Evolutionary conservation across 2,888 invertebrate species (phyloP), one percentile per base, ranked within the genome.

Genomic region (Epirrita christyi): DNA sequence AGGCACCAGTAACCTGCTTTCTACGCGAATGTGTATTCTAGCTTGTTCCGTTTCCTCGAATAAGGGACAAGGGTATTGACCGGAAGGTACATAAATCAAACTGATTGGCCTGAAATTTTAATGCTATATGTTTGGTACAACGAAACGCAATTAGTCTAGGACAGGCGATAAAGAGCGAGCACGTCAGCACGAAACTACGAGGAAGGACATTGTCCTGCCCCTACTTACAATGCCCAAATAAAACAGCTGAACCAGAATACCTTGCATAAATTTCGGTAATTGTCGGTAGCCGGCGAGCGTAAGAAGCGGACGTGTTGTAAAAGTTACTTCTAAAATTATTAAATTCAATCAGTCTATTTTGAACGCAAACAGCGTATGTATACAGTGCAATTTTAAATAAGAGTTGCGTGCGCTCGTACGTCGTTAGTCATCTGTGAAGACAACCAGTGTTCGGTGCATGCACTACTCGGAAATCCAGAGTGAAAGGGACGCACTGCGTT

Each of bases 201-300:
- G 82, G 80, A 81, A 83, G 89, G 86, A 81, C 86, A 85, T 85
- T 71, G 58, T 53, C 49, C 53, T 58, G 49, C 36, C 53, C 49
- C 48, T 57, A 37, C 29, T n/a, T 6, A 10, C 14, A 45, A 7
- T 11, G 55, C 32, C 13, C 32, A 27, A 36, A 34, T 27, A 21
- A 41, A 42, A 47, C 28, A 54, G 40, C 28, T 13, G 8, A 41
- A 9, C 15, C 47, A 43, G n/a, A n/a, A n/a, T n/a, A n/a, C n/a
- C n/a, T n/a, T n/a, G n/a, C n/a, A n/a, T n/a, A n/a, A n/a, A n/a
- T n/a, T n/a, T n/a, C n/a, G n/a, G n/a, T n/a, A n/a, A n/a, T n/a
- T n/a, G n/a, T n/a, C n/a, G n/a, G n/a, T n/a, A n/a, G n/a, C n/a
- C n/a, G n/a, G n/a, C n/a, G n/a, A n/a, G n/a, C n/a, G n/a, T n/a